Evolutionary conservation across 2,113 vertebrate species (phyloP).

Genomic region (Sturnus vulgaris): DNA sequence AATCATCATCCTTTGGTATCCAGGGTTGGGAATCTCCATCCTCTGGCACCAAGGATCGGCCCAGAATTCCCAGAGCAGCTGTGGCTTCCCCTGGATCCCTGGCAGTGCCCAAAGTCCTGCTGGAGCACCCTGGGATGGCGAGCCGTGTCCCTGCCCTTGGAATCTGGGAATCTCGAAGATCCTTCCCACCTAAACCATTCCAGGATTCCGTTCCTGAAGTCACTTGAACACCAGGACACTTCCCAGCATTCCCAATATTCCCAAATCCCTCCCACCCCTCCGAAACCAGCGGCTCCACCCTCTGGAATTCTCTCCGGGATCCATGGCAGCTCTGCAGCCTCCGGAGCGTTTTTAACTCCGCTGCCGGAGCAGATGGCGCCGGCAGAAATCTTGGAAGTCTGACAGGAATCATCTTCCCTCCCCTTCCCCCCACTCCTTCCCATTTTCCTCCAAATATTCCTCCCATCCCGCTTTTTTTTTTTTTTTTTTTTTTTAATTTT

Average conservation of each 20-base stretch:
- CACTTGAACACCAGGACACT: accelerated
- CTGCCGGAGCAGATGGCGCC: constrained; percentile 17
- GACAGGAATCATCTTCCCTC: neutral
- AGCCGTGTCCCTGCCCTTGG: neutral
- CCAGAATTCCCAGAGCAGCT: neutral
- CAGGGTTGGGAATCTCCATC: neutral
- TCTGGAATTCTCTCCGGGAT: neutral
- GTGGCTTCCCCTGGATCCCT: neutral
- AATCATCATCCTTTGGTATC: accelerated
- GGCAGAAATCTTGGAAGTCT: constrained; percentile 10
- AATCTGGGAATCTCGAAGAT: neutral
- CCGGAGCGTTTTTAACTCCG: neutral
- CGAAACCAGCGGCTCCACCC: neutral
- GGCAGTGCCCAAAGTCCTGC: neutral
- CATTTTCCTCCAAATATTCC: neutral
- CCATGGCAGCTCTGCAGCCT: neutral
- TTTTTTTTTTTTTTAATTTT: neutral
- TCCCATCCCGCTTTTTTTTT: neutral
- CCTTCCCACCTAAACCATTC: neutral
- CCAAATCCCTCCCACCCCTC: accelerated
- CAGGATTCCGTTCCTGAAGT: neutral
- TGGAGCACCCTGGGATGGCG: accelerated
- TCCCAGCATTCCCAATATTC: neutral
- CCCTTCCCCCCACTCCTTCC: neutral
- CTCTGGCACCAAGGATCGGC: accelerated